These are phyloP conservation scores for Drosophila trapezifrons DNA, from an alignment of 1,140 invertebrate genomes.

Conservation along the genomic window DNA sequence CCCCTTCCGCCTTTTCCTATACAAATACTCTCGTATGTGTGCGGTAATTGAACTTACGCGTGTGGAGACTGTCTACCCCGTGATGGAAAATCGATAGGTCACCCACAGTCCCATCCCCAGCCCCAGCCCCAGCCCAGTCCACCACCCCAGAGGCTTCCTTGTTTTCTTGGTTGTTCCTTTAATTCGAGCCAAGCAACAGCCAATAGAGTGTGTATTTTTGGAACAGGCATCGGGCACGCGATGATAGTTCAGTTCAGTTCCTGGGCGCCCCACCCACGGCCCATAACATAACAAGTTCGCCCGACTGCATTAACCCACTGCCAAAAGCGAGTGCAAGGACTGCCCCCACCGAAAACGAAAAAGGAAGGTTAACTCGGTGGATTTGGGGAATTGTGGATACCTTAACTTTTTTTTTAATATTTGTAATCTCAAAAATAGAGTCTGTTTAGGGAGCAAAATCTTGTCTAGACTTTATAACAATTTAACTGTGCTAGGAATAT, in stretches of 20 bases:
- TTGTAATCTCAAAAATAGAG: too few species aligned
- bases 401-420: background rate
- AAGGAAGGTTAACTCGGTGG: conserved; percentile 25
- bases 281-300: conserved; percentile 31
- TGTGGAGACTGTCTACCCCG: conserved; percentile 26
- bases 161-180: conserved; percentile 43
- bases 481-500: background rate
- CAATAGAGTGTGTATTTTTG: conserved; percentile 41
- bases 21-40: background rate
- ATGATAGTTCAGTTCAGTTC: conserved; percentile 30
- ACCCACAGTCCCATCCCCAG: background rate
- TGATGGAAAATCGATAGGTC: conserved; percentile 43
- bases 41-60: conserved; percentile 56
- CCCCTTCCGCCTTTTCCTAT: background rate
- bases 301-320: conserved; percentile 74
- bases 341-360: conserved; percentile 40
- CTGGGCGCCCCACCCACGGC: conserved; percentile 9
- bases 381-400: background rate
- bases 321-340: conserved; percentile 71
- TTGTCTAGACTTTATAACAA: background rate
- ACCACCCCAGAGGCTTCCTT: conserved; percentile 18
- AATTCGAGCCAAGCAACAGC: conserved; percentile 30
- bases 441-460: too few species aligned
- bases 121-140: conserved; percentile 12
- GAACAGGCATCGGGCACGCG: conserved; percentile 48